Base-by-base conservation (phyloP, 2,797 vertebrate species). In the Platyrinchus mystaceus region DNA sequence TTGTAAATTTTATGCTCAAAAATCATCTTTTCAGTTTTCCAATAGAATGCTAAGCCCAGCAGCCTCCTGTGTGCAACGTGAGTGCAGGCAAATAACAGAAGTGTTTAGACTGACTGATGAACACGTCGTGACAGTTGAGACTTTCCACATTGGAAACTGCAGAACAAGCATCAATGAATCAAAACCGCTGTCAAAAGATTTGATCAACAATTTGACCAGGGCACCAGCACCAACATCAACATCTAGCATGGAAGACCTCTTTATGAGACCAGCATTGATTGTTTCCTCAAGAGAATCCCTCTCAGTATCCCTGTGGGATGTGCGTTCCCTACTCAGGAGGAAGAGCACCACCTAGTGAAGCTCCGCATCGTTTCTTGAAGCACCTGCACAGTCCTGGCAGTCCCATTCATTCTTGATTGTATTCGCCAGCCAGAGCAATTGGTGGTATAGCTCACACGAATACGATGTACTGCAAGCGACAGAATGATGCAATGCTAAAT, bases 281-380 rank as follows among this genome's bases (percentile, higher is more conserved):
- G 12, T 34, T 47, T 56, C 30, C 34, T 59, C 77, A 44, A 14
- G 26, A 26, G n/a, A 24, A 50, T 21, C 15, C 30, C 44, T 19
- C 28, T 43, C 41, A 36, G 52, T 22, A 39, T 3, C 49, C 81
- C 53, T 6, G 24, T 2, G 36, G 52, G 49, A 37, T 7, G 27
- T 8, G 36, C 9, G 15, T 1, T 77, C 41, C 9, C 30, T 75
- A 39, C 49, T 59, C 75, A 77, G 62, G n/a, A 68, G 27, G 17
- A 77, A 77, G 71, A 87, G 80, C 93, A 89, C 71, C 90, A 94
- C 71, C 84, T 93, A 87, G 82, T 75, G 93, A 91, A 92, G 9
- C 22, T 74, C n/a, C 1, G 5, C 39, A 84, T n/a, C 2, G 0
- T 34, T 52, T 70, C 41, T 41, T 47, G 63, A 64, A 76, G 50